Evolutionary conservation across 2,888 invertebrate genomes (phyloP).

Genomic region (Clistopyga incitator): DNA sequence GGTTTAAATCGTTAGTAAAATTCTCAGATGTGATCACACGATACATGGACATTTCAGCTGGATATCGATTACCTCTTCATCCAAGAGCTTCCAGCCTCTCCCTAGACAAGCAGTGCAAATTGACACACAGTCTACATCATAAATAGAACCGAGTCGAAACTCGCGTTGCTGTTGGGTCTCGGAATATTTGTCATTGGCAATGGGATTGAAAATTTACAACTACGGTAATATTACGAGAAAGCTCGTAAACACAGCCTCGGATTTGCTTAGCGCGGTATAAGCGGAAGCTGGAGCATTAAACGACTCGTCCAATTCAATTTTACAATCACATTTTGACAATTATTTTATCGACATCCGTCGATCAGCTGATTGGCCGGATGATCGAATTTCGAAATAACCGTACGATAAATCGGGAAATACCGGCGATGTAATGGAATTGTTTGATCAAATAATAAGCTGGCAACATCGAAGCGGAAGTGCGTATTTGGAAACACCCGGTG

Average conservation of each 20-base stretch:
- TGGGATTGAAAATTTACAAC: neutral
- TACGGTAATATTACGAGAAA: neutral
- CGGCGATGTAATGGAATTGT: slow-evolving; percentile 10
- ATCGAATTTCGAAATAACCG: neutral
- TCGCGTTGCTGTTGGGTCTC: neutral
- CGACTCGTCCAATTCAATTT: neutral
- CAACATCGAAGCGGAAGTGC: slow-evolving; percentile 1
- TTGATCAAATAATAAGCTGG: neutral
- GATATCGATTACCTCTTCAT: neutral
- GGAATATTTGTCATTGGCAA: neutral
- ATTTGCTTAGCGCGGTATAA: neutral
- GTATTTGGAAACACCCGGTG: slow-evolving; percentile 12
- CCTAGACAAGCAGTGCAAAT: neutral
- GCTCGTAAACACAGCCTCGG: neutral
- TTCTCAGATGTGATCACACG: neutral
- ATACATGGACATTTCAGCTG: neutral
- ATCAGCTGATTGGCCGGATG: neutral
- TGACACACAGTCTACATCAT: neutral
- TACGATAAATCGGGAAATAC: neutral
- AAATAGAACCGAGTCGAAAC: neutral
- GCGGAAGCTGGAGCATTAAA: neutral
- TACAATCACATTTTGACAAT: neutral
- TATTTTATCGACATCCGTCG: neutral
- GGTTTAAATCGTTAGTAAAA: neutral
- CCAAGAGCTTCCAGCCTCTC: neutral